Evolutionary conservation across 2,113 vertebrate genomes (phyloP), one percentile per base, ranked within the genome.

Genomic region (Corvus hawaiiensis): DNA sequence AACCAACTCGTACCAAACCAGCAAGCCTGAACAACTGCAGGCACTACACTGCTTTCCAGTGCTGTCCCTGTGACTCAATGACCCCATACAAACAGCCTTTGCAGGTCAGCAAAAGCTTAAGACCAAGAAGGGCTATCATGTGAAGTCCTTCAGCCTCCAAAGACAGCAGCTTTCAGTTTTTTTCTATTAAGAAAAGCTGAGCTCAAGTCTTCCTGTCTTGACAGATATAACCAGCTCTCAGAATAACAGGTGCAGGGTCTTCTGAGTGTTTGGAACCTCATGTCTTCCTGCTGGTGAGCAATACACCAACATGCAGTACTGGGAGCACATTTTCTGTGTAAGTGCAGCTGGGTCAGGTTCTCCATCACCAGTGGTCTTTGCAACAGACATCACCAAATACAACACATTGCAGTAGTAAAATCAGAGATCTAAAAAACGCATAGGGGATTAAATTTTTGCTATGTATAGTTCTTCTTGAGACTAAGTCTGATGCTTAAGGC

Each of bases 21-120:
- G 23, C 33, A 63, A 82, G 13, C 4, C 22, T 62, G 6, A 89
- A 72, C 17, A 81, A 55, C 32, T 54, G 20, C 41, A 66, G 68
- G 37, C 30, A 41, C 39, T 22, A 35, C 5, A 18, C 4, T 0
- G 1, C 35, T 43, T 23, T 35, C 30, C 20, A 75, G 21, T 1
- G 2, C n/a, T 23, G 44, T 12, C 24, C 41, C 37, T 52, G 32
- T 22, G 22, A 71, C 20, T 41, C 39, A 41, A 46, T 5, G 3
- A 37, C 10, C 5, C 10, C 30, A 68, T 5, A 61, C 6, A 84
- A 84, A 84, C 6, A 71, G 35, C 22, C 43, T 83, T 17, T 61
- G 43, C 35, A 68, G 32, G 19, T 46, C 9, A 8, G 24, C 27
- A 71, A 52, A 82, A 62, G 4, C 22, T 24, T 55, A 30, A 20